Conservation (phyloP, 2,113 vertebrate species). For the Plecturocebus donacophilus region DNA sequence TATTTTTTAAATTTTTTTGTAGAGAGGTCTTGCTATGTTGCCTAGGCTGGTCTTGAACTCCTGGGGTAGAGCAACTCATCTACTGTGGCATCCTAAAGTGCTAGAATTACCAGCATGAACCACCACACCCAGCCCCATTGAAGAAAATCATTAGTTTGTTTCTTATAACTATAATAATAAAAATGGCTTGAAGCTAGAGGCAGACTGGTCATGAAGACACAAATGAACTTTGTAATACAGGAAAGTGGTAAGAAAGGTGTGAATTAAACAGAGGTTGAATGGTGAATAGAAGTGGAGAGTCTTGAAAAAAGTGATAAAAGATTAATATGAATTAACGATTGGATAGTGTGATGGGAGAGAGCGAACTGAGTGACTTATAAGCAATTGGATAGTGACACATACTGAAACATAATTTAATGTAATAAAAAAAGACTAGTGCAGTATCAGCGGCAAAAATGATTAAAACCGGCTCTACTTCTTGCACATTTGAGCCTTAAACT, state of each 20-base stretch:
- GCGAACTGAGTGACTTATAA: rapidly evolving
- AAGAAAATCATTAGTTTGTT: neutral
- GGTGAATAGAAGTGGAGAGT: neutral
- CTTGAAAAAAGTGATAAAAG: neutral
- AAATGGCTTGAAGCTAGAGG: neutral
- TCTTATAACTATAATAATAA: neutral
- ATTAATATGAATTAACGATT: neutral
- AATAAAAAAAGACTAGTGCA: rapidly evolving
- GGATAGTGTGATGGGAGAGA: neutral
- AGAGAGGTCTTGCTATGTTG: too few relatives aligned
- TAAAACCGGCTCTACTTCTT: neutral
- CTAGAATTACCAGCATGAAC: too few relatives aligned
- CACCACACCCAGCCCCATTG: too few relatives aligned
- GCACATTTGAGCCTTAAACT: neutral
- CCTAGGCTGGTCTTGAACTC: too few relatives aligned
- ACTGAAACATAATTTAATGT: neutral
- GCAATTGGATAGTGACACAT: neutral
- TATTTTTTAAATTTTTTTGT: too few relatives aligned
- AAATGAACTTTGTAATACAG: neutral
- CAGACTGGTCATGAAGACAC: neutral
- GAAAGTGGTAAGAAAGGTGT: neutral
- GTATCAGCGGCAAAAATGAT: rapidly evolving
- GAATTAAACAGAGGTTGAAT: neutral
- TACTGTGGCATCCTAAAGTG: too few relatives aligned
- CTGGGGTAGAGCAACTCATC: too few relatives aligned